Evolutionary conservation across 2,797 vertebrate genomes (phyloP), one percentile per base, ranked within the genome.

Genomic region (Phoeniculus purpureus): DNA sequence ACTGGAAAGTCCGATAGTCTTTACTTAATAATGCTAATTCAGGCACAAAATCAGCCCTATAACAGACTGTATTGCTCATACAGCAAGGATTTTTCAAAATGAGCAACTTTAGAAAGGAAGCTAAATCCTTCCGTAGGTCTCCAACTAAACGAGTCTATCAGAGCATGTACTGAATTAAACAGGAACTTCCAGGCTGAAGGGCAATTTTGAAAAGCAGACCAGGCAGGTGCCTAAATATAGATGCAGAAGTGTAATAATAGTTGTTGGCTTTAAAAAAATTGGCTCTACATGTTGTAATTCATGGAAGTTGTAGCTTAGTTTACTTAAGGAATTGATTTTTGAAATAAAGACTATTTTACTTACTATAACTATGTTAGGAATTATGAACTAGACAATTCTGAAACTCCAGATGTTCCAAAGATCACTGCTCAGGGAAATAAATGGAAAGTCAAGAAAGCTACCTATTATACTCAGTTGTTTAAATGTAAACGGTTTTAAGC

Each of bases 361-460:
- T 86, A 83, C 37, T 40, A 45, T 58, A 85, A 71, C 91, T 94
- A 83, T 81, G 93, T 91, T 87, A 88, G 83, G 45, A 93, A 89
- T 89, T 59, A 72, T 48, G 78, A 94, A 76, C 60, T 87, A 85
- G 85, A 87, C 37, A 77, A 16, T 92, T 91, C 85, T 80, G 88
- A 92, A 96, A 92, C 60, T 89, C 77, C 80, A 75, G 54, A 93
- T 93, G 75, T 94, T 95, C 88, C 95, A 96, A 94, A 97, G 95
- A 96, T 89, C 67, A 91, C 90, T 89, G 85, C 91, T 96, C 94
- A 96, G 95, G 96, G 95, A 95, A 95, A 81, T 66, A 79, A 70
- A 83, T 71, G 76, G 81, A 74, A 90, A 83, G 60, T 37, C 45
- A 82, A 86, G 75, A 83, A 62, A 75, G 78, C 90, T 82, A 70